These are phyloP conservation scores for Drosophila suboccidentalis DNA, from an alignment of 2,888 invertebrate genomes.

Conservation along the genomic window DNA sequence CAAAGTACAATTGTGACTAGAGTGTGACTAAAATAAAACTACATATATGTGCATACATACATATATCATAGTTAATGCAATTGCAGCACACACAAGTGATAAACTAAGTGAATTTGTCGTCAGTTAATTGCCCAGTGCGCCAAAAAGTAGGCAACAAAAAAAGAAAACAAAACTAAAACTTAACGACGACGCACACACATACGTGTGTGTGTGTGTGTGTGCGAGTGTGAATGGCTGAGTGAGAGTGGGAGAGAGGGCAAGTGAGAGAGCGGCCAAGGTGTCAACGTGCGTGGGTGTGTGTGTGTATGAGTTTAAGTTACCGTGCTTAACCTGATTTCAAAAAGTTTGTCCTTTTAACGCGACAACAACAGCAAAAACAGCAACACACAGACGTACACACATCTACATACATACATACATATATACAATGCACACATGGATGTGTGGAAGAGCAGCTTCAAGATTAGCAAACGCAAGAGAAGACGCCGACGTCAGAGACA, in stretches of 20 bases:
- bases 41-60: conserved; percentile 18
- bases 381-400: conserved; percentile 21
- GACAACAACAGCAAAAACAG: conserved; percentile 22
- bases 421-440: conserved; percentile 65
- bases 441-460: conserved; percentile 44
- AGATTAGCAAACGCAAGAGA: conserved; percentile 49
- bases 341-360: conserved; percentile 65
- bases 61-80: conserved; percentile 68
- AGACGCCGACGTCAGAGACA: conserved; percentile 36
- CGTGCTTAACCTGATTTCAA: conserved; percentile 73
- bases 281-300: conserved; percentile 22
- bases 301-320: conserved; percentile 32
- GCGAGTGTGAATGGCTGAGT: conserved; percentile 1
- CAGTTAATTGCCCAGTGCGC: conserved; percentile 55
- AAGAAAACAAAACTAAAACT: conserved; percentile 3
- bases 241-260: background rate
- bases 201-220: conserved; percentile 2
- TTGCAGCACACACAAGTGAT: conserved; percentile 62
- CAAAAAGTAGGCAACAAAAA: conserved; percentile 52
- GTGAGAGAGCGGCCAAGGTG: conserved; percentile 43
- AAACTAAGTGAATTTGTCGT: conserved; percentile 69
- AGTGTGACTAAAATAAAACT: conserved; percentile 56
- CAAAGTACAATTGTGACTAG: conserved; percentile 39
- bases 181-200: conserved; percentile 24
- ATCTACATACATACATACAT: conserved; percentile 13